Conservation (phyloP, 2,888 invertebrate genomes). For the Drosophila villosipedis region DNA sequence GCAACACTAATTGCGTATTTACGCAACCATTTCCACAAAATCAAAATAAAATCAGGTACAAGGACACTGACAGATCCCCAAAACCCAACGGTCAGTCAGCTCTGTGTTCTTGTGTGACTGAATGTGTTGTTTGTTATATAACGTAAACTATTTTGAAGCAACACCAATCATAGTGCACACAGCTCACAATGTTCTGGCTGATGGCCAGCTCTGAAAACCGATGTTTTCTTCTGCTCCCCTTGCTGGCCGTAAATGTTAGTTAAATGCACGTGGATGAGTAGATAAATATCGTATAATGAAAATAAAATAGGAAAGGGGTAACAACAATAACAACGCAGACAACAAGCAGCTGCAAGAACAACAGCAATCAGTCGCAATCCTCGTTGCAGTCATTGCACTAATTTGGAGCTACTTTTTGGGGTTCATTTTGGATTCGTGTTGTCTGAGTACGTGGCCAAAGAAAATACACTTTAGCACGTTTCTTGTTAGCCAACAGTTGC, state of each 20-base stretch:
- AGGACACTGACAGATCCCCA: slow-evolving; percentile 19
- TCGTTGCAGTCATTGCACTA: slow-evolving; percentile 71
- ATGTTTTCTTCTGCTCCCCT: slow-evolving; percentile 5
- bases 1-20: slow-evolving; percentile 74
- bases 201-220: slow-evolving; percentile 23
- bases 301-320: slow-evolving; percentile 68
- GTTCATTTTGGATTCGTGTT: slow-evolving; percentile 44
- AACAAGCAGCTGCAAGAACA: slow-evolving; percentile 40
- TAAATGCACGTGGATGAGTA: slow-evolving; percentile 83
- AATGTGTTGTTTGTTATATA: slow-evolving; percentile 57
- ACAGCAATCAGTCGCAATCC: slow-evolving; percentile 69
- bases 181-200: slow-evolving; percentile 14
- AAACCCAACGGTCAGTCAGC: neutral
- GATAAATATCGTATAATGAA: slow-evolving; percentile 82
- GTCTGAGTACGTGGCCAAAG: slow-evolving; percentile 69
- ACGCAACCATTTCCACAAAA: slow-evolving; percentile 68
- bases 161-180: slow-evolving; percentile 52
- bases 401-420: slow-evolving; percentile 72
- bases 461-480: slow-evolving; percentile 82
- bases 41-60: slow-evolving; percentile 67
- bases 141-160: slow-evolving; percentile 62
- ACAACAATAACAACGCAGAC: slow-evolving; percentile 46
- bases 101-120: neutral
- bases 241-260: slow-evolving; percentile 71
- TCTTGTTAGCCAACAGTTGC: slow-evolving; percentile 73